A percentile compares a stretch with the other conserved stretches of the same genome.
Conservation (phyloP, 1,140 invertebrate genomes). For the Leptinotarsa defecta region DNA sequence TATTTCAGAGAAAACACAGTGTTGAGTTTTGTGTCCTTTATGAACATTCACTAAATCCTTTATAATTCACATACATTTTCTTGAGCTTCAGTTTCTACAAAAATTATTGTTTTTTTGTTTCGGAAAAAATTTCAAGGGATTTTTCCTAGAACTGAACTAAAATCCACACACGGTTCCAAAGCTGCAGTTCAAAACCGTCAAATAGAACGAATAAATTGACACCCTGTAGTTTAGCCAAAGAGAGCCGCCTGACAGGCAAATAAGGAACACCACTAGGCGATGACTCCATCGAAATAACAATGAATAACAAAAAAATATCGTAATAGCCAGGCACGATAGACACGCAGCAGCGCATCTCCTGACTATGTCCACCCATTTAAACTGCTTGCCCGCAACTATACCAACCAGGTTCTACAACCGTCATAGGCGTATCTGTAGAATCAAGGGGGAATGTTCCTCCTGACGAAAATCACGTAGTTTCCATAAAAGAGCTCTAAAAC, state of each 20-base stretch:
- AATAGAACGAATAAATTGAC: neutral
- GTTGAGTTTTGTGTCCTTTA: too few species aligned
- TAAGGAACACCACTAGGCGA: neutral
- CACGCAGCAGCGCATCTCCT: neutral
- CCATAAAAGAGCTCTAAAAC: too few species aligned
- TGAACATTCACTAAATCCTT: too few species aligned
- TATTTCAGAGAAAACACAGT: too few species aligned
- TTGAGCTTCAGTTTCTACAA: too few species aligned
- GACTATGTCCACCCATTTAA: neutral
- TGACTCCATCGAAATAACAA: neutral
- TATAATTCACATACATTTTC: too few species aligned
- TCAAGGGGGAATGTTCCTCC: too few species aligned
- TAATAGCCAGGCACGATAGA: neutral
- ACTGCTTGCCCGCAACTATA: neutral
- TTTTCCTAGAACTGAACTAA: too few species aligned
- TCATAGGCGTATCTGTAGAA: neutral
- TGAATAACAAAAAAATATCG: neutral
- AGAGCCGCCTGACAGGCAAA: neutral
- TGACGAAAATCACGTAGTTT: too few species aligned
- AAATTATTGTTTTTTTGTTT: too few species aligned
- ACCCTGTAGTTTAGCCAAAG: neutral
- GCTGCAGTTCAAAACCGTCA: neutral
- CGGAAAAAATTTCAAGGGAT: too few species aligned
- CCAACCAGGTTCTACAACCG: neutral
- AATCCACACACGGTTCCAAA: too few species aligned